Conservation (phyloP, 1,140 invertebrate genomes). For the Cardiocondyla obscurior region DNA sequence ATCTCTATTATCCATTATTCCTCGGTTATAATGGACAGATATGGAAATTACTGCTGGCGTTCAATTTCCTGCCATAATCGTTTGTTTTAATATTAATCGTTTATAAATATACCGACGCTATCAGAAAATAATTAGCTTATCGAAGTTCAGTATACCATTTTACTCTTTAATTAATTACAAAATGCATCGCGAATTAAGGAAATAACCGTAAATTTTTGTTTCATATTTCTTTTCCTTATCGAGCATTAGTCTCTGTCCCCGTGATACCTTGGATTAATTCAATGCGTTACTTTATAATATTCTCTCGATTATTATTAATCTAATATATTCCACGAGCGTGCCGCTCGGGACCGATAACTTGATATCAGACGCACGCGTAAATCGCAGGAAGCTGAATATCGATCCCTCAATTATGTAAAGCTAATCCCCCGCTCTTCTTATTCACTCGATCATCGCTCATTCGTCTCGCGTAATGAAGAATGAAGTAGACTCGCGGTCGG, state of each 20-base stretch:
- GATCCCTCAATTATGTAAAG: constrained; percentile 32
- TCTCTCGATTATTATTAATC: not conserved
- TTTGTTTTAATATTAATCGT: not conserved
- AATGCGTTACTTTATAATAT: too few relatives aligned
- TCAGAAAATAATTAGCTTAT: not conserved
- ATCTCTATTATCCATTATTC: not conserved
- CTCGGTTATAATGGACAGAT: not conserved
- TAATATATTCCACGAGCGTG: constrained; percentile 10
- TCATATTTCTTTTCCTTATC: not conserved
- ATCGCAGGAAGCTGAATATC: constrained; percentile 10
- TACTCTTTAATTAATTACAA: not conserved
- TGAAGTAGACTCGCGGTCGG: not conserved
- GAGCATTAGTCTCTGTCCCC: not conserved
- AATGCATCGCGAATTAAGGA: not conserved
- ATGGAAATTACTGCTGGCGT: not conserved
- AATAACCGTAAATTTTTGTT: not conserved
- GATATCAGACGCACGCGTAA: not conserved
- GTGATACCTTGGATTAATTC: too few relatives aligned
- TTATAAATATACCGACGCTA: too few relatives aligned
- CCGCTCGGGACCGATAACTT: not conserved
- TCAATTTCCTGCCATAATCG: not conserved
- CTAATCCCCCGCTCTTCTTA: not conserved
- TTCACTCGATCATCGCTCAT: constrained; percentile 13
- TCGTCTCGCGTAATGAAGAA: constrained; percentile 16
- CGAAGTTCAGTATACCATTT: not conserved